These are phyloP conservation scores for Papilio polyxenes DNA, from an alignment of 1,140 invertebrate species.

Conservation along the genomic window DNA sequence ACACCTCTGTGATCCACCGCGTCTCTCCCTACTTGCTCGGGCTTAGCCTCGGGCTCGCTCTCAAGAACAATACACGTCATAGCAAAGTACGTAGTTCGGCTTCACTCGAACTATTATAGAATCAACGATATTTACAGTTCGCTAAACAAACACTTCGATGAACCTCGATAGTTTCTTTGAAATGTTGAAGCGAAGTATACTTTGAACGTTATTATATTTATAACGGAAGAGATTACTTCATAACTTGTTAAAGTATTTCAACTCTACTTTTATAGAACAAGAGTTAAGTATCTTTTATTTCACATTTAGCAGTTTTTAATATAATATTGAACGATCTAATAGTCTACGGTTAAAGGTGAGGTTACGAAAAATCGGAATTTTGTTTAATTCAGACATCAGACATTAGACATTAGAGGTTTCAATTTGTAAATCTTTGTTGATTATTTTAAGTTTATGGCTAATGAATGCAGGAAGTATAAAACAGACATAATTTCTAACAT, in stretches of 20 bases:
- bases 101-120: conserved; percentile 22
- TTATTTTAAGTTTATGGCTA: neutral
- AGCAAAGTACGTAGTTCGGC: conserved; percentile 54
- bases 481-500: neutral
- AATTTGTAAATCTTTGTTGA: neutral
- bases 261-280: neutral
- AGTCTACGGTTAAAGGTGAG: neutral
- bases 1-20: conserved; percentile 82
- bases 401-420: neutral
- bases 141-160: conserved; percentile 17
- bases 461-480: neutral
- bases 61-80: conserved; percentile 73
- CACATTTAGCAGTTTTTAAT: no score
- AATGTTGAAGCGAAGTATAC: neutral
- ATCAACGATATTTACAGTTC: conserved; percentile 24
- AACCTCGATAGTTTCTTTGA: conserved; percentile 12
- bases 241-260: neutral
- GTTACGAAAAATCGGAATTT: neutral
- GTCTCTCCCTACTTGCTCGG: conserved; percentile 85
- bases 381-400: neutral
- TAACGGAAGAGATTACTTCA: neutral
- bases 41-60: conserved; percentile 82
- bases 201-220: neutral
- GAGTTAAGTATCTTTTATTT: neutral
- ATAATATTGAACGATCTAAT: neutral